Evolutionary conservation across 1,140 invertebrate species (phyloP), one percentile per base, ranked within the genome.

Genomic region (Pachypeltis micranthus): DNA sequence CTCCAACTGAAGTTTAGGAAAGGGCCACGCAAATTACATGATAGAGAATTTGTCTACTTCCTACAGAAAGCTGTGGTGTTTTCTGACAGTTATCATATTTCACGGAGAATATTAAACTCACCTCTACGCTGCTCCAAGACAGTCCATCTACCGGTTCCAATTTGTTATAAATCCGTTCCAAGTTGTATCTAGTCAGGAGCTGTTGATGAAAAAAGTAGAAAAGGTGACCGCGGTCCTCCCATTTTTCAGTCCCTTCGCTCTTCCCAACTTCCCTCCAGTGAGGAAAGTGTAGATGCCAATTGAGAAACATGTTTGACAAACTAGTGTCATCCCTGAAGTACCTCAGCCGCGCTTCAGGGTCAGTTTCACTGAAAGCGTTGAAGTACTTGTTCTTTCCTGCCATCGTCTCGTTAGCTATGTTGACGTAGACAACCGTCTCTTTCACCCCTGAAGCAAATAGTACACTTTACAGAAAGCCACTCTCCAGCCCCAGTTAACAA

Each of bases 141-240:
- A 59, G 57, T 2, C 57, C 57, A 23, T 59, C 57, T 16, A 59
- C 57, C 3, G 57, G 57, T 31, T 59, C 57, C 26, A 83, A 69
- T 44, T 78, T 79, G 64, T 85, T 81, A 3, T 82, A 81, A 39
- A 86, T 68, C 67, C 83, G 79, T 72, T 88, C 84, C 69, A 86
- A 71, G 63, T 86, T 81, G 73, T 85, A 87, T 66, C 82, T 80
- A 26, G 76, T 72, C 47, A 85, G 62, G 1, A 86, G 59, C 71
- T 84, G 82, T 66, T 83, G 81, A 62, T 83, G 78, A 3, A 73
- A 66, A 68, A 74, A 81, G 69, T 80, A 81, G 71, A 77, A 84
- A 19, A 73, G 71, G 73, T 86, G 83, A 29, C 85, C 85, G 55
- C 84, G 80, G 51, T 59, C 57, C 31, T 59, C 57, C 57, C 57